Evolutionary conservation across 2,888 invertebrate genomes (phyloP).

Genomic region (Sipunculus nudus): DNA sequence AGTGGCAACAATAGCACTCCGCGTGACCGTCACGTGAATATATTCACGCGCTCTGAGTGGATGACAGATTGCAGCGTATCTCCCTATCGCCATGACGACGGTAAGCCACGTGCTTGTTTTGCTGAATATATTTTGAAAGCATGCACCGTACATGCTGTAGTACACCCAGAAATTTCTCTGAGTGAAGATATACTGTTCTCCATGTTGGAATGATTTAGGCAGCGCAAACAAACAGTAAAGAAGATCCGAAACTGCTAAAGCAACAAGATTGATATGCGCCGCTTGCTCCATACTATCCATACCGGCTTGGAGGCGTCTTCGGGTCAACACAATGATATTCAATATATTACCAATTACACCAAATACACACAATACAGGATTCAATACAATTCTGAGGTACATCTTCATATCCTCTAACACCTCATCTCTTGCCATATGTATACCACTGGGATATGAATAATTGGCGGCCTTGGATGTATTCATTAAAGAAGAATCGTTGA

Average conservation of each 20-base stretch:
- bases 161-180: too few relatives aligned
- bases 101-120: conserved; percentile 62
- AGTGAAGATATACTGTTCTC: too few relatives aligned
- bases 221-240: conserved; percentile 60
- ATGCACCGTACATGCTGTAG: too few relatives aligned
- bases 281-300: conserved; percentile 61
- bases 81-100: conserved; percentile 61
- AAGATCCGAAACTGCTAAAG: conserved; percentile 60
- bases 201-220: conserved; percentile 50
- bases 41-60: conserved; percentile 60
- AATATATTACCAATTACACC: conserved; percentile 59
- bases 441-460: too few relatives aligned
- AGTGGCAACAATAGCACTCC: conserved; percentile 47
- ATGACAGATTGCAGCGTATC: conserved; percentile 63
- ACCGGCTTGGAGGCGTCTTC: conserved; percentile 52
- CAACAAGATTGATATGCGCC: conserved; percentile 61
- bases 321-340: conserved; percentile 56
- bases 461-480: too few relatives aligned
- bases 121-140: conserved; percentile 60
- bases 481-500: too few relatives aligned
- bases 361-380: conserved; percentile 55
- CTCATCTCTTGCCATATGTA: too few relatives aligned
- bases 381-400: conserved; percentile 49
- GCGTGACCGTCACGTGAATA: conserved; percentile 54
- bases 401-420: too few relatives aligned